Conservation (phyloP, 1,140 invertebrate species). For the Drosophila serrata region DNA sequence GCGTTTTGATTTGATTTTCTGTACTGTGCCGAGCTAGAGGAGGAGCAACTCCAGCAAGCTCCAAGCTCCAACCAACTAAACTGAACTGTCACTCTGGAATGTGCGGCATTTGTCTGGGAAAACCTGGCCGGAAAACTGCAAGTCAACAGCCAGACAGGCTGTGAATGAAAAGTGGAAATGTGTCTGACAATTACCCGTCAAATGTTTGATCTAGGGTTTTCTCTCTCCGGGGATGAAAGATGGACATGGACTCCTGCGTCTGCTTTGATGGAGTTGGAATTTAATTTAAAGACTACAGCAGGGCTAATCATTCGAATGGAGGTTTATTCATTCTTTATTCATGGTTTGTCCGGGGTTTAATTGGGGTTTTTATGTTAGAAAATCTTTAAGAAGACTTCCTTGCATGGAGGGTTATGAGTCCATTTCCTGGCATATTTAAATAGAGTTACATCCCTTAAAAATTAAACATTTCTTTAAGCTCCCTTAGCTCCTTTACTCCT, state of each 20-base stretch:
- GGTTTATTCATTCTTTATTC: slow-evolving; percentile 4
- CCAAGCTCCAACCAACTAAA: slow-evolving; percentile 25
- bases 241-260: slow-evolving; percentile 5
- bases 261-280: slow-evolving; percentile 35
- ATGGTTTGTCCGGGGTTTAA: not conserved
- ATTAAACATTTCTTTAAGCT: not conserved
- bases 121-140: slow-evolving; percentile 65
- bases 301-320: slow-evolving; percentile 21
- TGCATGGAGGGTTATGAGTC: not conserved
- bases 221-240: slow-evolving; percentile 8
- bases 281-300: slow-evolving; percentile 31
- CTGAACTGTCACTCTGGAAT: slow-evolving; percentile 77
- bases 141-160: slow-evolving; percentile 57
- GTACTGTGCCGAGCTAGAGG: not conserved
- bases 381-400: not conserved
- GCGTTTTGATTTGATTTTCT: slow-evolving; percentile 65
- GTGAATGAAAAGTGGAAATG: slow-evolving; percentile 52
- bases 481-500: not conserved
- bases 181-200: slow-evolving; percentile 76
- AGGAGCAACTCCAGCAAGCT: not conserved
- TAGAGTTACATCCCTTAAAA: too few species aligned
- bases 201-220: slow-evolving; percentile 71
- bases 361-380: not conserved
- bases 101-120: slow-evolving; percentile 67
- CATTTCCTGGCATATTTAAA: not conserved